Percentiles rank a stretch among this genome's conserved stretches.
phyloP scores from a whole-genome alignment of 2,797 vertebrate genomes.

The Propithecus perrieri region DNA sequence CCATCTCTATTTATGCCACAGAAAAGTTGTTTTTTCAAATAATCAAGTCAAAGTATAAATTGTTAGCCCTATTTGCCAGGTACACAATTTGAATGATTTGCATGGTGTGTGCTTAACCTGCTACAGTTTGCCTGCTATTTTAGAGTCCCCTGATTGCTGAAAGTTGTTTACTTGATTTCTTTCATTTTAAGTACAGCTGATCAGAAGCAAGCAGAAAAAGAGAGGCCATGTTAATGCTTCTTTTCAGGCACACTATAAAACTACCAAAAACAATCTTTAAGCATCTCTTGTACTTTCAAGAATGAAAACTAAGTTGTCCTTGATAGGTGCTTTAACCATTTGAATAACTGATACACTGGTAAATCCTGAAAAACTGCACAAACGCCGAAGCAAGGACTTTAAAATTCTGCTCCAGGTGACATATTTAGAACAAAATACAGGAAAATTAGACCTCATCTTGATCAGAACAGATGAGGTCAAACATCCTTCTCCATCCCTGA shows the following conservation, averaged over 20 bases:
- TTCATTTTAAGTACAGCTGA: slow-evolving; percentile 51
- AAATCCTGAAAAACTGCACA: slow-evolving; percentile 13
- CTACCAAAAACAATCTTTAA: neutral
- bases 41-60: slow-evolving; percentile 56
- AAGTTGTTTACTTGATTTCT: slow-evolving; percentile 64
- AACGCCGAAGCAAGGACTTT: neutral
- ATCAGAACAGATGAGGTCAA: neutral
- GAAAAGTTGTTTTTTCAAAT: slow-evolving; percentile 34
- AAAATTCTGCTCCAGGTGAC: neutral
- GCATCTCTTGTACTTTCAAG: slow-evolving; percentile 28
- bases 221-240: neutral
- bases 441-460: slow-evolving; percentile 6
- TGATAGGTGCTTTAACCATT: neutral
- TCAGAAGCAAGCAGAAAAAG: slow-evolving; percentile 25
- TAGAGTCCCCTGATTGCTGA: slow-evolving; percentile 54
- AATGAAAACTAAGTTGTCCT: slow-evolving; percentile 27
- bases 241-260: neutral
- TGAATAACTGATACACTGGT: neutral
- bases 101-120: slow-evolving; percentile 13
- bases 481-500: neutral
- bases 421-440: slow-evolving; percentile 7
- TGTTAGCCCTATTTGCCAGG: slow-evolving; percentile 37
- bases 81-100: slow-evolving; percentile 59
- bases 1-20: slow-evolving; percentile 35
- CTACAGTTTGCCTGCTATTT: slow-evolving; percentile 32